Evolutionary conservation across 1,140 invertebrate species (phyloP).

Genomic region (Pseudomyrmex gracilis): DNA sequence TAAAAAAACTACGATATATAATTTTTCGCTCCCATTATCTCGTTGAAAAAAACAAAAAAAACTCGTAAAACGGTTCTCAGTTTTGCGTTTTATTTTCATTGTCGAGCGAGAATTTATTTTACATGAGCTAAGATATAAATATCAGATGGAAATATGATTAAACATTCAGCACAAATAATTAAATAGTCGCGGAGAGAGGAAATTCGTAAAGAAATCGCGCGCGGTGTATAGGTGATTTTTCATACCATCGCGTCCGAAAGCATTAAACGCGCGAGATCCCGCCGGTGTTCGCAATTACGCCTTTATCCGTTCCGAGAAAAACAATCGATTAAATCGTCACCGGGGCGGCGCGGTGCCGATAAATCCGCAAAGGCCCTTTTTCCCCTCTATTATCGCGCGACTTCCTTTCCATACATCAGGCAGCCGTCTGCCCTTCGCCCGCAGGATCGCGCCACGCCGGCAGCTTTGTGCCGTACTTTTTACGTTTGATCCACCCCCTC

Average conservation of each 20-base stretch:
- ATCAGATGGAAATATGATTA: slow-evolving; percentile 1
- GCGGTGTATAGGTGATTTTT: slow-evolving; percentile 45
- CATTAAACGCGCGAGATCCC: slow-evolving; percentile 43
- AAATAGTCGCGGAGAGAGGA: not conserved
- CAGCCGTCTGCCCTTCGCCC: slow-evolving; percentile 69
- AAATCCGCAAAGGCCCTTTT: slow-evolving; percentile 62
- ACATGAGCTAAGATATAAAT: slow-evolving; percentile 16
- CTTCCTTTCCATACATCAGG: slow-evolving; percentile 77
- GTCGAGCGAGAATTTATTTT: not conserved
- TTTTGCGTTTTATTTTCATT: not conserved
- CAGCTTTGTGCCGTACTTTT: slow-evolving; percentile 70
- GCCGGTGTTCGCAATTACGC: slow-evolving; percentile 59
- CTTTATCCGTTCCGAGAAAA: slow-evolving; percentile 54
- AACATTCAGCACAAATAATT: slow-evolving; percentile 16
- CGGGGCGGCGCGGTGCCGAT: slow-evolving; percentile 63
- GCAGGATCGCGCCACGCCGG: slow-evolving; percentile 67
- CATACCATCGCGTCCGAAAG: slow-evolving; percentile 39
- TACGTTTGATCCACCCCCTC: slow-evolving; percentile 66
- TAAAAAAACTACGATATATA: not conserved
- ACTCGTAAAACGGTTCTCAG: too few species aligned
- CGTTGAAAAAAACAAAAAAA: too few species aligned
- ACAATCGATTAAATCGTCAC: slow-evolving; percentile 71
- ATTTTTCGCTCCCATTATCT: too few species aligned
- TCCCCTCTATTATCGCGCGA: slow-evolving; percentile 76
- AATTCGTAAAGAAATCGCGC: not conserved